Base-by-base conservation (phyloP, 2,797 vertebrate genomes). In the Gymnopithys bicolor region DNA sequence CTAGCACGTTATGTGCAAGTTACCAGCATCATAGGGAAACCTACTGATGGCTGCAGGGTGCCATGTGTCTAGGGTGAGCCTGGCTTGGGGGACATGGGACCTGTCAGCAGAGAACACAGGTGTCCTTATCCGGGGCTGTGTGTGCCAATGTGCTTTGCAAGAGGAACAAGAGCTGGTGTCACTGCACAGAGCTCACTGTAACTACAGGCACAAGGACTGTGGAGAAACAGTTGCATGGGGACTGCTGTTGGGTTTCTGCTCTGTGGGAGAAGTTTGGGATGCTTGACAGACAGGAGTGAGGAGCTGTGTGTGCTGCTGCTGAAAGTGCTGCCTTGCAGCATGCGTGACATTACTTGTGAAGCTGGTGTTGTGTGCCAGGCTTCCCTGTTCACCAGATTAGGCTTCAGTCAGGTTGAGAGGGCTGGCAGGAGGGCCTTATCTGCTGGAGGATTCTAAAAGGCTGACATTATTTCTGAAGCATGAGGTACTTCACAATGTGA, bases 61-160 rank as follows among this genome's bases (percentile, higher is more conserved):
- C 59, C 4, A 0, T 21, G 11, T 53, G 11, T 53, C 16, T 32
- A 23, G 51, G 59, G 35, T 86, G 19, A 15, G 15, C 58, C 27
- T 48, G 37, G 16, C 33, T 10, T 30, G 16, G 30, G 30, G 5
- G 12, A 14, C 2, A 0, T 4, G 6, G 30, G 33, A 58, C 3
- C 32, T 69, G 19, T 53, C 5, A 11, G 35, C 60, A 77, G 35
- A 62, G 52, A 39, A 12, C 7, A 46, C 43, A 30, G 1, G 62
- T 4, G 10, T 76, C 45, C 19, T 55, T 64, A 37, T 77, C 43
- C 66, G 32, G 43, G 79, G 32, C 45, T 48, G 4, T 52, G 18
- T 23, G 18, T 28, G 33, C 67, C 17, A 2, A 23, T 45, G 1
- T 8, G 32, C 45, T 80, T 37, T 92, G 39, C 41, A 33, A 33